Percentiles rank a stretch among this genome's conserved stretches.
Conservation (phyloP, 2,113 vertebrate genomes). For the Sardina pilchardus region DNA sequence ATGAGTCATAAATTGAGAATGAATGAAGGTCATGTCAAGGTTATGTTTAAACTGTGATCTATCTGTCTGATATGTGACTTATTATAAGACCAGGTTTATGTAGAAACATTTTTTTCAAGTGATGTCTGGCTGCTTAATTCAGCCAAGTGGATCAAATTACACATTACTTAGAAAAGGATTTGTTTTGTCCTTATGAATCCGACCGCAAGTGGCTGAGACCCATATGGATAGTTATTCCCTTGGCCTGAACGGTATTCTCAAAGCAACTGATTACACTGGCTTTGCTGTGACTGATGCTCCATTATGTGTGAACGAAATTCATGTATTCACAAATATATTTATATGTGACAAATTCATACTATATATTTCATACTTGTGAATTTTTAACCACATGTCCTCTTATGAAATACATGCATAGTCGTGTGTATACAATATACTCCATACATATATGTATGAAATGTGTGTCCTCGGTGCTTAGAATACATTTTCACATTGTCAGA, state of each 20-base stretch:
- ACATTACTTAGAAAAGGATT: neutral
- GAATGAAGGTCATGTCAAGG: neutral
- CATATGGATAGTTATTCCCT: no score
- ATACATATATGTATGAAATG: neutral
- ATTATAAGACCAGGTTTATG: neutral
- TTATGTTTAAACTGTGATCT: slow-evolving; percentile 10
- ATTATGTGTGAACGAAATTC: neutral
- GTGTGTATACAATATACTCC: neutral
- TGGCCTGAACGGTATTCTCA: no score
- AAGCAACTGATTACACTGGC: neutral
- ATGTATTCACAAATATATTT: no score
- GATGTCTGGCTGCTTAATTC: neutral
- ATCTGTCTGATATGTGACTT: neutral
- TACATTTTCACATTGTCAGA: neutral
- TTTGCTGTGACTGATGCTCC: neutral
- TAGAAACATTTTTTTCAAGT: neutral
- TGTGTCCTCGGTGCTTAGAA: neutral
- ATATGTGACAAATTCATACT: neutral
- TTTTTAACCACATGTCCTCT: neutral
- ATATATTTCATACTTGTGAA: neutral
- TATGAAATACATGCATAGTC: neutral
- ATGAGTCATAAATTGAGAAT: neutral
- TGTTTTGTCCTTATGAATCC: neutral
- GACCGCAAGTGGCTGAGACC: neutral
- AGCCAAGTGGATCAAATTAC: neutral